Base-by-base conservation (phyloP, 2,797 vertebrate genomes). In the Channallabes apus region DNA sequence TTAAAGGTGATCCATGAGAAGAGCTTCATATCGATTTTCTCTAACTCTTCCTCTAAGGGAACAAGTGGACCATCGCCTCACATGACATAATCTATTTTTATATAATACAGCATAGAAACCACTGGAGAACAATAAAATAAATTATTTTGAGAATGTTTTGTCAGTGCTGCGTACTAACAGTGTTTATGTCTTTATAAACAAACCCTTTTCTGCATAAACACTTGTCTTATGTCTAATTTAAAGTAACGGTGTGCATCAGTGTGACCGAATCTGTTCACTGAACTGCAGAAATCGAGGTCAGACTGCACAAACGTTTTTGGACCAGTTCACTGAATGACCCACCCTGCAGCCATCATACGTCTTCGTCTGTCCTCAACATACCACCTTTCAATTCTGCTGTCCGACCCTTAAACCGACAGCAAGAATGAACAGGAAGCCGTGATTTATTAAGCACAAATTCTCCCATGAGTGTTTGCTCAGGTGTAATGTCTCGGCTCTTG, bases 391-490 rank as follows among this genome's bases (percentile, higher is more conserved):
- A 69, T 67, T 51, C 86, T 75, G 35, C 27, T 61, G 61, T 84
- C 27, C 84, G 56, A 71, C 73, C 72, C 38, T 20, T 56, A 32
- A 58, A 11, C 51, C 11, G 1, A n/a, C 51, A 72, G 32, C 59
- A 27, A 61, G 71, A 27, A 69, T 18, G 68, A 51, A 29, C 61
- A 56, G 65, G 32, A 6, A 56, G 62, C 12, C 38, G 20, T n/a
- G 41, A 67, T 84, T 77, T 67, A 67, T 58, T 22, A 80, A 20
- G 76, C 54, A 56, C 12, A 62, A 61, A 80, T 85, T 72, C 84
- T 83, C 82, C 58, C 67, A 64, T 69, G 67, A 64, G 54, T 68
- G 86, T 75, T 22, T 67, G 85, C 82, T 79, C 83, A 78, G 86
- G 78, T 76, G 78, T 62, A 84, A 56, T 73, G 81, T 61, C n/a